phyloP scores from a whole-genome alignment of 2,888 invertebrate genomes.

The Euplagia quadripunctaria region DNA sequence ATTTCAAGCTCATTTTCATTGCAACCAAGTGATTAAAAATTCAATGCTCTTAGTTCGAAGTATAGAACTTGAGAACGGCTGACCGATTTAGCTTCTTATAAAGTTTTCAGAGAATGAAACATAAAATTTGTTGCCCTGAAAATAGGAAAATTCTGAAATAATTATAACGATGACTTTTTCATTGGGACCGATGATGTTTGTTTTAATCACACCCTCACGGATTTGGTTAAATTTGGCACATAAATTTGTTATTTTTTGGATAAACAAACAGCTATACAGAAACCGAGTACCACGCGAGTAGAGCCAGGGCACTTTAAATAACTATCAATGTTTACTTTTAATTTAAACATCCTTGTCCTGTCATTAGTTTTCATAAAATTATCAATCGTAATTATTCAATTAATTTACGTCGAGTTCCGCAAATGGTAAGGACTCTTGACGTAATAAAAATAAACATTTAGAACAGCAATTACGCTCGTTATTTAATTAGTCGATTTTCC shows the following conservation, averaged over 20 bases:
- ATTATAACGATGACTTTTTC: neutral
- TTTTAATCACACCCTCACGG: neutral
- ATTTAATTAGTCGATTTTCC: slow-evolving; percentile 33
- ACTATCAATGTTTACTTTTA: slow-evolving; percentile 1
- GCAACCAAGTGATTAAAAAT: too few relatives aligned
- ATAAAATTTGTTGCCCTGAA: neutral
- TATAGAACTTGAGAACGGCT: too few relatives aligned
- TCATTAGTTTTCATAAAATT: slow-evolving; percentile 14
- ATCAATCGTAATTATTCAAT: slow-evolving; percentile 5
- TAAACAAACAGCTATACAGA: neutral
- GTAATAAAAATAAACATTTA: slow-evolving; percentile 20
- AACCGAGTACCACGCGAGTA: neutral
- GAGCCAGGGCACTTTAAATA: neutral
- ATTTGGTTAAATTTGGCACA: neutral
- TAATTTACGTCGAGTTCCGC: slow-evolving; percentile 3
- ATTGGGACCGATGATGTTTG: neutral
- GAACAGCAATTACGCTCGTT: slow-evolving; percentile 16
- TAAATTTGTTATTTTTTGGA: too few relatives aligned
- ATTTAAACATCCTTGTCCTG: slow-evolving; percentile 18
- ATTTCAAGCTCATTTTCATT: too few relatives aligned
- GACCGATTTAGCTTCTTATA: neutral
- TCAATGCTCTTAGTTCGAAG: too few relatives aligned
- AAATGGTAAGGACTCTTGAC: slow-evolving; percentile 34
- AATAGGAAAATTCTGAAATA: neutral
- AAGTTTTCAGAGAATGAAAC: neutral